These are phyloP conservation scores for Astatotilapia flaviijosephi DNA, from an alignment of 2,113 vertebrate species.

Conservation along the genomic window DNA sequence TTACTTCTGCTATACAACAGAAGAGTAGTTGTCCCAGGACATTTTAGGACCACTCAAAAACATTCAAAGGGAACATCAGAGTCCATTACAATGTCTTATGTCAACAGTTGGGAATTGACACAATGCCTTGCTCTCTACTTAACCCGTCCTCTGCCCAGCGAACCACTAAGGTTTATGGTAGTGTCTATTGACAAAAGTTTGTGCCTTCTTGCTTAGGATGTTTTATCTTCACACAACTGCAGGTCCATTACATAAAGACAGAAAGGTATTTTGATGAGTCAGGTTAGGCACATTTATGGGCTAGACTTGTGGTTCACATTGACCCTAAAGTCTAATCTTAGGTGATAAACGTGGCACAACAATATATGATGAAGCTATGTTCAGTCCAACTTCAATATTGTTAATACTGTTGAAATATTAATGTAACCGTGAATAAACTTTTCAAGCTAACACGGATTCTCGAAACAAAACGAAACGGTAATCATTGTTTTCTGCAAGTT, in stretches of 20 bases:
- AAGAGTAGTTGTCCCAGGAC: neutral
- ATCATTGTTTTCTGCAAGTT: neutral
- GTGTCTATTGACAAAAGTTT: neutral
- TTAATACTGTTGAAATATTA: neutral
- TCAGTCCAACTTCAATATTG: neutral
- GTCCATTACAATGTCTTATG: conserved; percentile 29
- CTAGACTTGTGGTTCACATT: neutral
- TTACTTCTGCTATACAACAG: conserved; percentile 22
- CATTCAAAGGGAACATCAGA: conserved; percentile 33
- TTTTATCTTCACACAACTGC: neutral
- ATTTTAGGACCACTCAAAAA: conserved; percentile 30
- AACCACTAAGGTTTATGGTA: neutral
- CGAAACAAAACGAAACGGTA: neutral
- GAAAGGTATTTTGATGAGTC: neutral
- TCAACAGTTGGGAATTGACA: conserved; percentile 53
- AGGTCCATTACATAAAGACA: neutral
- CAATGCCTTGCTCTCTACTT: neutral
- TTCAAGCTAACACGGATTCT: neutral
- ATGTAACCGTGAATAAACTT: neutral
- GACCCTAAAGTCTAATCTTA: neutral
- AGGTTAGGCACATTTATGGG: neutral
- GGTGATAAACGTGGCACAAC: neutral
- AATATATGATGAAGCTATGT: neutral
- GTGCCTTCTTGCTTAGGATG: neutral
- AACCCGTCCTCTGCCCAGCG: neutral